Base-by-base conservation (phyloP, 2,888 invertebrate genomes). In the Dryococelus australis region DNA sequence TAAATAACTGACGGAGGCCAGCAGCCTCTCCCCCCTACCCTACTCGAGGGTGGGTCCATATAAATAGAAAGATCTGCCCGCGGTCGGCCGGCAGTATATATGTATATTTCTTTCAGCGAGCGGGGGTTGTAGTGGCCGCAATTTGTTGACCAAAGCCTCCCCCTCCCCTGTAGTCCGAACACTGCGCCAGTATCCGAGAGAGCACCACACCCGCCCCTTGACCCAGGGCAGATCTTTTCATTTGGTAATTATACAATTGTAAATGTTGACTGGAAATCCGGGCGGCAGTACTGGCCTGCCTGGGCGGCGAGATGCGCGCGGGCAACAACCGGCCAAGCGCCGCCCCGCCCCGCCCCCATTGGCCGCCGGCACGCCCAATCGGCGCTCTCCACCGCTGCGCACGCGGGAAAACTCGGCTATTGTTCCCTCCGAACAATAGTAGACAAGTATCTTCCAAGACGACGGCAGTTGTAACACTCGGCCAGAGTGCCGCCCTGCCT, bases 171-270 rank as follows among this genome's bases (percentile, higher is more conserved):
- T 12, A 47, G 47, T 16, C 13, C 20, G 65, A 65, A 65, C 65
- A 65, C 65, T 65, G 65, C 65, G 83, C 43, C 27, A 83, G 83
- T 83, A 83, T 83, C 83, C 43, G 27, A n/a, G n/a, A n/a, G n/a
- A 35, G 83, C 20, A 20, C 83, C 83, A 83, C 27, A 13, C 81
- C 27, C 35, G 16, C 81, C 27, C 83, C 83, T 83, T 24, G 16
- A 20, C 24, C 83, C 43, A 27, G 13, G 83, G 47, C 47, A 24
- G 28, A 81, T 79, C 86, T 43, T 43, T 81, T 86, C 86, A 86
- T 43, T 81, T 51, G 81, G 86, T 47, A 86, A 81, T 86, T 86
- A 86, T 86, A 86, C 86, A 81, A 86, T 86, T 86, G 83, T 83
- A 83, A 83, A 83, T 83, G 83, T 83, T 83, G 83, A 24, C 9